Evolutionary conservation across 2,888 invertebrate species (phyloP).

Genomic region (Patella caerulea): DNA sequence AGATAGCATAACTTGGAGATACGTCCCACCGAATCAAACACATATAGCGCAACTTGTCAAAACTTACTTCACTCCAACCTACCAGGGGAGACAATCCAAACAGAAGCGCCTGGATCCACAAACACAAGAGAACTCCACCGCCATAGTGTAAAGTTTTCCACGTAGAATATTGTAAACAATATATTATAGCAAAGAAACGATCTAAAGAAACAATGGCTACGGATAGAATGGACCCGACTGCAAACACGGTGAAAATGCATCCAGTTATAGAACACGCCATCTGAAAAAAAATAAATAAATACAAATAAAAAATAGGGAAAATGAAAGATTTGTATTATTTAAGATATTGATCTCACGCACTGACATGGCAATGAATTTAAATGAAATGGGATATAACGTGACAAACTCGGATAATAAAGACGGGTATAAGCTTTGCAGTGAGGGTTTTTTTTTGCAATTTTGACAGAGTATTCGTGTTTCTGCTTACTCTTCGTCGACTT

Average conservation of each 20-base stretch:
- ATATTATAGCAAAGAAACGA: conserved; percentile 44
- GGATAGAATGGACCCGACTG: conserved; percentile 34
- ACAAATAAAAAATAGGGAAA: too few species aligned
- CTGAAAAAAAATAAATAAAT: conserved; percentile 31
- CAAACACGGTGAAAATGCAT: conserved; percentile 30
- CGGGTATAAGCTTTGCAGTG: too few species aligned
- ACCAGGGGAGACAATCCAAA: conserved; percentile 30
- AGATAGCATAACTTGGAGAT: conserved; percentile 19
- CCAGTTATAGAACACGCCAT: conserved; percentile 31
- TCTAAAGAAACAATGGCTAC: conserved; percentile 42
- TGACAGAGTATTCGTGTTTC: too few species aligned
- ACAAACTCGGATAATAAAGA: too few species aligned
- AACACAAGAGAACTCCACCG: conserved; percentile 18
- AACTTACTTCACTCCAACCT: conserved; percentile 19
- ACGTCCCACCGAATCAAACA: conserved; percentile 28
- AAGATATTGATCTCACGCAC: too few species aligned
- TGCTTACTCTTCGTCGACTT: too few species aligned
- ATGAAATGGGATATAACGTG: too few species aligned
- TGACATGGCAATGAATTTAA: too few species aligned
- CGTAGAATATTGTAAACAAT: conserved; percentile 43
- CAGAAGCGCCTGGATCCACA: conserved; percentile 32
- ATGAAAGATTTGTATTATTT: too few species aligned
- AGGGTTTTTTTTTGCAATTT: too few species aligned
- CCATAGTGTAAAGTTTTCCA: conserved; percentile 38
- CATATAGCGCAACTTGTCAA: conserved; percentile 17